Base-by-base conservation (phyloP, 2,797 vertebrate genomes). In the Lagodon rhomboides region DNA sequence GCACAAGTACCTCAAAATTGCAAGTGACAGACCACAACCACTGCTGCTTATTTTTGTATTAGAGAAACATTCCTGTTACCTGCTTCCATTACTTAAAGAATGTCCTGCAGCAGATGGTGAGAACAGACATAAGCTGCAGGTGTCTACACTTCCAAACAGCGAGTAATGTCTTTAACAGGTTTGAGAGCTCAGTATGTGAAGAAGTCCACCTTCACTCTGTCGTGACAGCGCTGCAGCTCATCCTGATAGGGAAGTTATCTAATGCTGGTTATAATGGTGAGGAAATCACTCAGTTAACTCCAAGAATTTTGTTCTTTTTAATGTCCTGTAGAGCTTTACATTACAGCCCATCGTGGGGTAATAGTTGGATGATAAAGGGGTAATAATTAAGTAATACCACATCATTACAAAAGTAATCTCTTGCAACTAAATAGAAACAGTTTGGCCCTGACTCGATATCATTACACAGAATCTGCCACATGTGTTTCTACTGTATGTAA, bases 51-150 rank as follows among this genome's bases (percentile, higher is more conserved):
- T 56, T 65, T 23, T 49, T 61, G 15, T 73, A 46, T 27, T 22
- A 34, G 17, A 76, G 50, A 68, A 55, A 53, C 59, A 79, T 87
- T 90, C 62, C 77, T 84, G 59, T 85, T 66, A 81, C 71, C 73
- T 78, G 69, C 63, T 34, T 34, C 34, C 66, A 67, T 64, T 64
- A 79, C 34, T 82, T 71, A 20, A 58, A 81, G 68, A 81, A 75
- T 78, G 63, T 69, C 49, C 69, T 18, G 65, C 50, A 84, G 79
- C 93, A 94, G 88, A 93, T 93, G 91, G 73, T 84, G 80, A 80
- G 78, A 87, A 70, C 63, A 80, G 80, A 67, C 83, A 73, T 61
- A 74, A 80, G 65, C 67, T 90, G 83, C 93, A 94, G 91, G 91
- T 94, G 89, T 88, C 85, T 75, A 69, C 79, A 65, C 79, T 79